These are phyloP conservation scores for Cyprinodon variegatus DNA, from an alignment of 2,113 vertebrate genomes.

Conservation along the genomic window DNA sequence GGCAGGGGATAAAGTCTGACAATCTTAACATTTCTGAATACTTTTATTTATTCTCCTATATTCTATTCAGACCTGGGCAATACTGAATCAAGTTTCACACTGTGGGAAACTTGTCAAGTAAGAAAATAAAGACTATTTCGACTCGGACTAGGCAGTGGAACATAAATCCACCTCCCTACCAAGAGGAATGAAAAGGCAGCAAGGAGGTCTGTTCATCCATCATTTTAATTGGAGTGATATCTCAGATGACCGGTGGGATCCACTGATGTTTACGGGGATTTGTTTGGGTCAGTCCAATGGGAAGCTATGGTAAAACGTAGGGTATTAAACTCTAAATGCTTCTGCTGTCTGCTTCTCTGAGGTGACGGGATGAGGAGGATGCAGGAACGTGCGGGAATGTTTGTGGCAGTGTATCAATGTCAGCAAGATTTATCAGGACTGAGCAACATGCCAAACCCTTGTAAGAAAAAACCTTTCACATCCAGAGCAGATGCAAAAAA, in stretches of 20 bases:
- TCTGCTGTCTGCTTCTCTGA: slow-evolving; percentile 30
- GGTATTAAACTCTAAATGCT: slow-evolving; percentile 46
- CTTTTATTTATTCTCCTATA: not conserved
- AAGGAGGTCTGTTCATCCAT: slow-evolving; percentile 64
- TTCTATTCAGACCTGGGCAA: not conserved
- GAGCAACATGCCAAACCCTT: slow-evolving; percentile 63
- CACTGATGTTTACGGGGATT: slow-evolving; percentile 62
- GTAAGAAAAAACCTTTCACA: slow-evolving; percentile 66
- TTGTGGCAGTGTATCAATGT: slow-evolving; percentile 19
- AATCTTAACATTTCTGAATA: not conserved
- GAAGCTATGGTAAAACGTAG: slow-evolving; percentile 43
- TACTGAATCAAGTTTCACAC: not conserved
- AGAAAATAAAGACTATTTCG: slow-evolving; percentile 20
- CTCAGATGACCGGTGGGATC: slow-evolving; percentile 60
- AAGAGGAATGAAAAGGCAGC: slow-evolving; percentile 54
- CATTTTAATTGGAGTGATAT: slow-evolving; percentile 75
- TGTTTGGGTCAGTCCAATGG: slow-evolving; percentile 45
- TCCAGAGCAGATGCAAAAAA: slow-evolving; percentile 69
- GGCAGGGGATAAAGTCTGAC: not conserved
- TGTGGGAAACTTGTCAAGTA: not conserved
- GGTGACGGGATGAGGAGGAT: slow-evolving; percentile 36
- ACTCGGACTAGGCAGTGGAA: slow-evolving; percentile 53
- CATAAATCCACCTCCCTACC: slow-evolving; percentile 66
- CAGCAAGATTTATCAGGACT: slow-evolving; percentile 66
- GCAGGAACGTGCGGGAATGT: slow-evolving; percentile 44